phyloP scores from a whole-genome alignment of 2,888 invertebrate genomes.

The Alsophila aescularia region DNA sequence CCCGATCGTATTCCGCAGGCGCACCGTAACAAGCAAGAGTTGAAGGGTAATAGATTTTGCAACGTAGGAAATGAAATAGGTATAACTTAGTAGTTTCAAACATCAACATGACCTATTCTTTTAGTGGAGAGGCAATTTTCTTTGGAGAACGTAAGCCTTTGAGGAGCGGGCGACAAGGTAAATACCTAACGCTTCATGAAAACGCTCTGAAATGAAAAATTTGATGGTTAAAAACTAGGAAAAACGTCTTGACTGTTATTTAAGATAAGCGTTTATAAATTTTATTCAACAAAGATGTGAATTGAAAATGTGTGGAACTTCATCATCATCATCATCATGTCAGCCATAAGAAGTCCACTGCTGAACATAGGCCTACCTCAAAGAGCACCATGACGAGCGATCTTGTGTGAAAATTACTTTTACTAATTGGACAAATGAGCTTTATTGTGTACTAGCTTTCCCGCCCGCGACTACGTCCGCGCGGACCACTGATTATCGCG shows the following conservation, averaged over 20 bases:
- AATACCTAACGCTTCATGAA: slow-evolving; percentile 17
- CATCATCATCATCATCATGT: too few species aligned
- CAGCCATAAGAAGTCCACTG: too few species aligned
- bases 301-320: too few species aligned
- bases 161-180: slow-evolving; percentile 25
- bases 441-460: too few species aligned
- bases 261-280: background rate
- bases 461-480: too few species aligned
- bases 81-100: background rate
- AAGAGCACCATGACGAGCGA: too few species aligned
- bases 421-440: too few species aligned
- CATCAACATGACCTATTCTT: slow-evolving; percentile 1
- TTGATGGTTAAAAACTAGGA: background rate
- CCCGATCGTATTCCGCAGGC: too few species aligned
- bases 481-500: too few species aligned
- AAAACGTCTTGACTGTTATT: background rate
- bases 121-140: slow-evolving; percentile 25
- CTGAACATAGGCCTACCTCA: too few species aligned
- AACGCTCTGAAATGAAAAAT: slow-evolving; percentile 12
- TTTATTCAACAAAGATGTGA: background rate
- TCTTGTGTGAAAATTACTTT: too few species aligned
- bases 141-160: slow-evolving; percentile 40
- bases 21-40: too few species aligned
- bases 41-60: background rate
- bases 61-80: background rate